These are phyloP conservation scores for Pelmatolapia mariae DNA, from an alignment of 2,113 vertebrate species.

Conservation along the genomic window DNA sequence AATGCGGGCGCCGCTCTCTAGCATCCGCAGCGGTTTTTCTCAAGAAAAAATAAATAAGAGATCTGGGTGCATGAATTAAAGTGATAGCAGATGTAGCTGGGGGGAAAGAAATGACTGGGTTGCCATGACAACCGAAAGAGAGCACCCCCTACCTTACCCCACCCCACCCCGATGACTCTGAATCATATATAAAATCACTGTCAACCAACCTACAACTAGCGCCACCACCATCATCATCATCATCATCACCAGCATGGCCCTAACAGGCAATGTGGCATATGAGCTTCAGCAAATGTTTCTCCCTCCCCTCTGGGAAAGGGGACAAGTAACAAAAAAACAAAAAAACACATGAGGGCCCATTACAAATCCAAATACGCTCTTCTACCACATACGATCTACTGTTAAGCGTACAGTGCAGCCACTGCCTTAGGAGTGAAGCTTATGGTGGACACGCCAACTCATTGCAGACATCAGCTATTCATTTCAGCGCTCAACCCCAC, in stretches of 20 bases:
- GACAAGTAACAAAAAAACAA: not conserved
- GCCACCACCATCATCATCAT: not conserved
- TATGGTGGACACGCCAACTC: conserved; percentile 8
- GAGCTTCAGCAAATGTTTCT: not conserved
- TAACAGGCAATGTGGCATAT: not conserved
- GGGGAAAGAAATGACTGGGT: conserved; percentile 41
- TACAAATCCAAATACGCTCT: not conserved
- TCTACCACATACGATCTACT: not conserved
- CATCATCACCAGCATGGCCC: not conserved
- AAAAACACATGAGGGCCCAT: not conserved
- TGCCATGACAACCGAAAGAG: conserved; percentile 65
- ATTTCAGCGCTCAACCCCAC: conserved; percentile 41
- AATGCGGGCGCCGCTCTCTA: not conserved
- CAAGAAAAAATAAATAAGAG: conserved; percentile 13
- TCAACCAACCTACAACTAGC: conserved; percentile 8
- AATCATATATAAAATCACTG: conserved; percentile 38
- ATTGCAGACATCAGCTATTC: conserved; percentile 27
- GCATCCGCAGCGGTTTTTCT: not conserved
- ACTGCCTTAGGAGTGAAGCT: conserved; percentile 1
- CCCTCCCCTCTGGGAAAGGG: not conserved
- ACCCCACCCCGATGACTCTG: conserved; percentile 5
- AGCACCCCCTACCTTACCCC: conserved; percentile 1
- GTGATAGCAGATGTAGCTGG: conserved; percentile 35
- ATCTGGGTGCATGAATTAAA: conserved; percentile 37
- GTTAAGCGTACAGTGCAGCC: not conserved